Conservation (phyloP, 1,140 invertebrate species). For the Diabrotica undecimpunctata region DNA sequence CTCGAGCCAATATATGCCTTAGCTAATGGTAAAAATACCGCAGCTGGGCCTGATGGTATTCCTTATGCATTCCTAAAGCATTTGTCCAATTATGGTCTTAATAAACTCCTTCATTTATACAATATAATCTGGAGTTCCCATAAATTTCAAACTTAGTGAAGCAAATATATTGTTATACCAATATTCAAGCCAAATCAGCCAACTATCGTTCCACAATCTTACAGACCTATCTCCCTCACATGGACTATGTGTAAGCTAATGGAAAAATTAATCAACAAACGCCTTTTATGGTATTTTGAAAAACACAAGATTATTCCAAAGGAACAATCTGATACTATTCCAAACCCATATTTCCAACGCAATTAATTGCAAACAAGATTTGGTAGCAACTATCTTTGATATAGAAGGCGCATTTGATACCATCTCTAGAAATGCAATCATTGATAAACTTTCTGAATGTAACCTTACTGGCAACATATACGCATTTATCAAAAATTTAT, state of each 20-base stretch:
- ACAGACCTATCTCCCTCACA: constrained; percentile 13
- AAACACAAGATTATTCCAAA: constrained; percentile 7
- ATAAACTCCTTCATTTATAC: too few relatives aligned
- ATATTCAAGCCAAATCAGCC: too few relatives aligned
- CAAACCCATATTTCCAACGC: too few relatives aligned
- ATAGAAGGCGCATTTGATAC: too few relatives aligned
- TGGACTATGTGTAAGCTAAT: constrained; percentile 22
- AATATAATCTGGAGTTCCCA: background rate
- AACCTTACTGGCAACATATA: too few relatives aligned
- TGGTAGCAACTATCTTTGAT: too few relatives aligned
- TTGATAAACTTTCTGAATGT: too few relatives aligned
- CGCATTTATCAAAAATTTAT: too few relatives aligned
- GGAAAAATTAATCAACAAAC: constrained; percentile 17
- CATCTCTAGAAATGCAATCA: too few relatives aligned
- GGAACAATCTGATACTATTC: background rate
- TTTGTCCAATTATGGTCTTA: too few relatives aligned
- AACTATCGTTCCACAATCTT: constrained; percentile 7
- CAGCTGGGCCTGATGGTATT: background rate
- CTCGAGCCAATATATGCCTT: background rate
- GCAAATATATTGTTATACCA: constrained; percentile 14
- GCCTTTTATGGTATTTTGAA: constrained; percentile 15
- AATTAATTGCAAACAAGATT: too few relatives aligned
- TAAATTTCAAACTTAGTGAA: constrained; percentile 9
- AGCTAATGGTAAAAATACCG: background rate
- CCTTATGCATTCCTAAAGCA: too few relatives aligned